phyloP scores from a whole-genome alignment of 2,888 invertebrate species.

The Galeruca laticollis region DNA sequence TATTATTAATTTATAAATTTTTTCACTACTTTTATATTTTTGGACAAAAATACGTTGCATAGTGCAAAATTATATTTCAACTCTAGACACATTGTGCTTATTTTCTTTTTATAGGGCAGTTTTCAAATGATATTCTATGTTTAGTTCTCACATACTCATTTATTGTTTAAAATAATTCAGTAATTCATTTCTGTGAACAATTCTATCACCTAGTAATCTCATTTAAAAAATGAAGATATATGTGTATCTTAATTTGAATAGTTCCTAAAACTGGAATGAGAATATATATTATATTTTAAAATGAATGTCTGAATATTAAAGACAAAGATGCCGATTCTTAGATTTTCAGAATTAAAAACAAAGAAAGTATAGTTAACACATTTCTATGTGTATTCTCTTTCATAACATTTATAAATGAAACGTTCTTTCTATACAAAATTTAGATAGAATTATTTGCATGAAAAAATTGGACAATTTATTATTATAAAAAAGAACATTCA shows the following conservation, averaged over 20 bases:
- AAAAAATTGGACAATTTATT: neutral
- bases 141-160: neutral
- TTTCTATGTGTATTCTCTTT: slow-evolving; percentile 35
- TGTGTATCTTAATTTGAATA: slow-evolving; percentile 6
- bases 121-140: neutral
- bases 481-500: neutral
- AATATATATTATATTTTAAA: neutral
- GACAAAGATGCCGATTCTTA: slow-evolving; percentile 32
- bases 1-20: neutral
- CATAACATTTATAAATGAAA: slow-evolving; percentile 19
- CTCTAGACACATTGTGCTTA: neutral
- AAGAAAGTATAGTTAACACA: slow-evolving; percentile 33
- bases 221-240: neutral
- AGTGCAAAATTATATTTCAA: too few relatives aligned
- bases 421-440: slow-evolving; percentile 15
- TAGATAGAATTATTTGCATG: slow-evolving; percentile 14
- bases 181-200: neutral
- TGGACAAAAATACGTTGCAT: too few relatives aligned
- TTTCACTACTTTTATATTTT: neutral
- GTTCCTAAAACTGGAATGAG: neutral
- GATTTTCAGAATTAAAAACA: slow-evolving; percentile 32
- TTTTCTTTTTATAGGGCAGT: too few relatives aligned
- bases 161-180: neutral
- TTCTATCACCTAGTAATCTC: neutral
- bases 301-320: neutral